Evolutionary conservation across 2,113 vertebrate genomes (phyloP), one percentile per base, ranked within the genome.

Genomic region (Porphyrio hochstetteri): DNA sequence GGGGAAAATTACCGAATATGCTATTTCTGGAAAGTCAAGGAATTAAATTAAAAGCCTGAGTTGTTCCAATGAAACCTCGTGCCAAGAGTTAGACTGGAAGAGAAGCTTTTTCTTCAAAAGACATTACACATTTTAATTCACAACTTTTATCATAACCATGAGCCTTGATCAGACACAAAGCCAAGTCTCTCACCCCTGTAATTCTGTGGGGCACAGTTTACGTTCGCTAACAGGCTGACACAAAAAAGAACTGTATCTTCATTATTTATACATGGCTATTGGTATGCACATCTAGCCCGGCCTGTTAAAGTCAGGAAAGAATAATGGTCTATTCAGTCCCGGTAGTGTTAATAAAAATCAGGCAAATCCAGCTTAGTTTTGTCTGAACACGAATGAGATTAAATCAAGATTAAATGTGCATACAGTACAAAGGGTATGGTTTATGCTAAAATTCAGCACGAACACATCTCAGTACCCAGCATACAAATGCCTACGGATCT

Each of bases 291-390:
- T 86, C 92, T 89, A 93, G 88, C 95, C 91, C 0, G 48, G 92
- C 85, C 82, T 96, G 92, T 81, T 88, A 67, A 90, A 97, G 92
- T 95, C 77, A 94, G 80, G 74, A 25, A 92, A 88, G 89, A 96
- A 93, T 92, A 96, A 97, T 95, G 93, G 83, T 85, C 93, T 95
- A 93, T 96, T 97, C 96, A 97, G 93, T 94, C 46, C 86, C 38
- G 8, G 86, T 52, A 95, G 86, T 42, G 74, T 90, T 88, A 90
- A 95, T 76, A 94, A 91, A 91, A 95, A 93, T 84, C 88, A 93
- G 88, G 86, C 89, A 96, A 96, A 95, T 94, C 82, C 94, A 94
- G 86, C 92, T 96, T 97, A 95, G 95, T 96, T 97, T 96, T 97
- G 94, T 96, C 93, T 97, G 94, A 96, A 97, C 92, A 96, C 46